These are phyloP conservation scores for Chorisops tibialis DNA, from an alignment of 2,888 invertebrate species.

Conservation along the genomic window DNA sequence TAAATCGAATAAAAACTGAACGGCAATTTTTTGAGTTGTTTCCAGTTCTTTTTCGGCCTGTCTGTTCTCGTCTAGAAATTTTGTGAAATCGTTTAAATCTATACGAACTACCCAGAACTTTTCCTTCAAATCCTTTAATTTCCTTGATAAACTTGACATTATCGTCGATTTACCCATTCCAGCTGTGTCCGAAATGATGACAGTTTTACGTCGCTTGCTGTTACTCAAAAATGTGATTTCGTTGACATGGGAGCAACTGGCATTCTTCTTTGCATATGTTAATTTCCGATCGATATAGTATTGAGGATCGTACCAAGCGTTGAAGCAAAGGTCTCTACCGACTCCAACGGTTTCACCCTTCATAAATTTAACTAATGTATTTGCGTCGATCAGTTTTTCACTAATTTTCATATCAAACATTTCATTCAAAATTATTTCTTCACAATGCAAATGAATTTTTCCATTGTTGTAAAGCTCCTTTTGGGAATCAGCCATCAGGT, in stretches of 20 bases:
- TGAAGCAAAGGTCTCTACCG: not conserved
- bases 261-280: no score
- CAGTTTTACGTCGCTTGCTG: not conserved
- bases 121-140: not conserved
- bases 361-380: not conserved
- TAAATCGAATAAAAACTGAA: not conserved
- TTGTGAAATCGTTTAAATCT: slow-evolving; percentile 6
- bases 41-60: no score
- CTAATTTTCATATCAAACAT: no score
- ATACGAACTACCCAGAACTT: slow-evolving; percentile 6
- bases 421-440: no score
- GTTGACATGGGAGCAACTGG: not conserved
- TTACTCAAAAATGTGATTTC: not conserved
- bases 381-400: slow-evolving; percentile 2
- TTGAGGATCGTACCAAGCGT: not conserved
- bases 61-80: no score
- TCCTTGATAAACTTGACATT: not conserved
- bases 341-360: not conserved
- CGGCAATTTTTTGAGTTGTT: no score
- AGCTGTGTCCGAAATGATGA: slow-evolving; percentile 6
- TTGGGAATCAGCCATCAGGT: not conserved
- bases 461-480: not conserved
- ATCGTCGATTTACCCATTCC: slow-evolving; percentile 15
- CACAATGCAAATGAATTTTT: not conserved
- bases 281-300: slow-evolving; percentile 3